Base-by-base conservation (phyloP, 2,888 invertebrate species). In the Muschampia plurimacula region DNA sequence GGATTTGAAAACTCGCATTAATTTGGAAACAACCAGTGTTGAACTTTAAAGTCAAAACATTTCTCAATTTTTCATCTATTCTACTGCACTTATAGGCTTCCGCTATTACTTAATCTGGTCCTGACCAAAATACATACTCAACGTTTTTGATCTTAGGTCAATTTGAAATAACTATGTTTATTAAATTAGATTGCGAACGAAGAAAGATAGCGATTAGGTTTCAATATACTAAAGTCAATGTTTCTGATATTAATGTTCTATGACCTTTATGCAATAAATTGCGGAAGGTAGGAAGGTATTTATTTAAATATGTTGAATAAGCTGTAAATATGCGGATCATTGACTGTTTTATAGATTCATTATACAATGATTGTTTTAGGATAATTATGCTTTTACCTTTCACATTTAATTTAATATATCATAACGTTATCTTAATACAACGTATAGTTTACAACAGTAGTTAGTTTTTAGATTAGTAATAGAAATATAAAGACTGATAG, bases 71-170 rank as follows among this genome's bases (percentile, higher is more conserved):
- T 44, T 15, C 55, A 44, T 67, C 62, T 15, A 44, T 44, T 68
- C 57, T 68, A 63, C 52, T 64, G 63, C 72, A 72, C 59, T 63
- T 62, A 41, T 55, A 46, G 28, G 62, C 28, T 68, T 72, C 72
- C 72, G 63, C 46, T 63, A 22, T 72, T 63, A 57, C 63, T 36
- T 36, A 63, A 72, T 32, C 63, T 63, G 57, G 46, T 72, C 63
- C 72, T 72, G 72, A 68, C 72, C 72, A 72, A 72, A 72, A 67
- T 72, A 68, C 72, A 72, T 72, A 72, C 63, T 57, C 57, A 72
- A 67, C 64, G n/a, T 46, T 64, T 67, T 72, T 72, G 72, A 67
- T 72, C 72, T 72, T 46, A 64, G 72, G 67, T 72, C 72, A 72
- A 67, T 52, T 64, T 28, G 63, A 44, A 72, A 72, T 64, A 64